Percentiles rank a stretch among this genome's conserved stretches.
These are phyloP conservation scores for Apamea sordens DNA, from an alignment of 2,888 invertebrate species.

Conservation along the genomic window DNA sequence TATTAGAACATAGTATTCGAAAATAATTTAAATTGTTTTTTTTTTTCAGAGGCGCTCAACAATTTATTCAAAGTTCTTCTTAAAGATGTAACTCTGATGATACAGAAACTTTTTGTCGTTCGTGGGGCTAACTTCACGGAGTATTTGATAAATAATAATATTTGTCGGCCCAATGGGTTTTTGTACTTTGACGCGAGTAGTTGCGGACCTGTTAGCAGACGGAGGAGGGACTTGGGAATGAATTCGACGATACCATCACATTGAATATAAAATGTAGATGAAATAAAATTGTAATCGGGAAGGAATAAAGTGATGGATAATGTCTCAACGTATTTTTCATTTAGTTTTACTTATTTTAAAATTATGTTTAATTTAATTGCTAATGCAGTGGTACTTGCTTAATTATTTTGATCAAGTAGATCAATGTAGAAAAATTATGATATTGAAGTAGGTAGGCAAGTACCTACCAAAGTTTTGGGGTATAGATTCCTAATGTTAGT, in stretches of 20 bases:
- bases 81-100: conserved; percentile 1
- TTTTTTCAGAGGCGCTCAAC: background rate
- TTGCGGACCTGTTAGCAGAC: background rate
- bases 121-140: background rate
- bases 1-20: background rate
- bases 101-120: conserved; percentile 1
- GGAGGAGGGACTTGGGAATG: background rate
- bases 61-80: conserved; percentile 6
- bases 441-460: background rate
- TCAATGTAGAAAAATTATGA: too few relatives aligned
- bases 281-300: background rate
- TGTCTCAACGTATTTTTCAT: background rate
- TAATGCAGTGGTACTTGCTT: background rate
- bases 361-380: too few relatives aligned
- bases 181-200: background rate
- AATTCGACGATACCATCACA: background rate
- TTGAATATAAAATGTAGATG: background rate
- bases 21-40: background rate
- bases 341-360: background rate
- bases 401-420: background rate
- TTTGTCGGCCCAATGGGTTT: background rate
- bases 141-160: background rate
- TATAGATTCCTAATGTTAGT: background rate
- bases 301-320: background rate
- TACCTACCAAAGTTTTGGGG: background rate